Evolutionary conservation across 2,797 vertebrate genomes (phyloP).

Genomic region (Remorina albescens): DNA sequence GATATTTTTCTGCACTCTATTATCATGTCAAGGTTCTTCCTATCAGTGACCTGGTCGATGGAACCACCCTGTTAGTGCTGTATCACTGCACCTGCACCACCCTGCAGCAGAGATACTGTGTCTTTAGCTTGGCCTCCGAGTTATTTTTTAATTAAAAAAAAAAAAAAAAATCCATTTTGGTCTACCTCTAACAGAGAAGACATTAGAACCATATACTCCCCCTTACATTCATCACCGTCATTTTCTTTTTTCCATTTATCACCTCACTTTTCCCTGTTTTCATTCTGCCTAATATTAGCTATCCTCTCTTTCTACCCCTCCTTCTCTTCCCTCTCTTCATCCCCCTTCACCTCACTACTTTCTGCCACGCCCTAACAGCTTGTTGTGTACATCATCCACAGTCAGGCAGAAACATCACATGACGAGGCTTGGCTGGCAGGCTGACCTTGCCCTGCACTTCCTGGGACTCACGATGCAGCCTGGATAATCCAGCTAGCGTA

Average conservation of each 20-base stretch:
- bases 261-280: constrained; percentile 2
- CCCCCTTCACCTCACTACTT: constrained; percentile 3
- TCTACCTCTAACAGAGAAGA: not conserved
- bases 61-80: constrained; percentile 22
- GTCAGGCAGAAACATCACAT: constrained; percentile 68
- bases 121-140: constrained; percentile 29
- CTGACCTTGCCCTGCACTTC: constrained; percentile 78
- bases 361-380: constrained; percentile 47
- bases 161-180: not conserved
- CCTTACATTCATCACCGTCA: not conserved
- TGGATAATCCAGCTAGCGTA: constrained; percentile 68
- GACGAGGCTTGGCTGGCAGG: constrained; percentile 65
- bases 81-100: constrained; percentile 1
- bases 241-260: constrained; percentile 20
- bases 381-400: constrained; percentile 53
- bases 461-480: constrained; percentile 50
- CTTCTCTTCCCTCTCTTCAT: constrained; percentile 20
- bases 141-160: constrained; percentile 17
- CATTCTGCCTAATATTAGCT: constrained; percentile 7
- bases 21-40: constrained; percentile 34
- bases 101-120: not conserved
- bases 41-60: constrained; percentile 44
- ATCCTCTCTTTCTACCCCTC: constrained; percentile 12
- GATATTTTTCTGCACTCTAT: constrained; percentile 20
- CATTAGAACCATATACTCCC: not conserved